Conservation (phyloP, 2,888 invertebrate genomes). For the Hypomecis atomaria region DNA sequence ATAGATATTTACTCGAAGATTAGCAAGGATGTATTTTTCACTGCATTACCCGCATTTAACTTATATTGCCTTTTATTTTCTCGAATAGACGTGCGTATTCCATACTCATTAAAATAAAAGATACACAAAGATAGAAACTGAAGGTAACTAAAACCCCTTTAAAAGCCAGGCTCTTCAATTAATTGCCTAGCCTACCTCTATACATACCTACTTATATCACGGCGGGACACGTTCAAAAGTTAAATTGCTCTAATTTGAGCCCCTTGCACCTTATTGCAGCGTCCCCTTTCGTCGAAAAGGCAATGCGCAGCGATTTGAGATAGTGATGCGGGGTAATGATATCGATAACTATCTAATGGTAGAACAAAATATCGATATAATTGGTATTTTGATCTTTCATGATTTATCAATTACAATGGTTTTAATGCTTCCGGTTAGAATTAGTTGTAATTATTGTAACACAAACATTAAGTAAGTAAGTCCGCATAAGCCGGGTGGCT, state of each 20-base stretch:
- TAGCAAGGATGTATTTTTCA: no score
- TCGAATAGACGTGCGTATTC: not conserved
- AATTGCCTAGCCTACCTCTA: conserved; percentile 24
- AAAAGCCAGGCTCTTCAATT: conserved; percentile 37
- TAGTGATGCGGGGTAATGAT: conserved; percentile 55
- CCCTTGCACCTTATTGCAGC: conserved; percentile 72
- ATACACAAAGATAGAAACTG: conserved; percentile 15
- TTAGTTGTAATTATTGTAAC: no score
- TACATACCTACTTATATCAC: conserved; percentile 33
- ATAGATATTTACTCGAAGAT: no score
- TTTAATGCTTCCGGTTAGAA: no score
- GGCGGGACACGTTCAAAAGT: conserved; percentile 71
- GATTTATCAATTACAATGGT: no score
- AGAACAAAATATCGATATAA: not conserved
- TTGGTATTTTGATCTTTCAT: no score
- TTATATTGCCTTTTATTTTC: not conserved
- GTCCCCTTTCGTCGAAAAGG: conserved; percentile 67
- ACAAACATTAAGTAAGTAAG: no score
- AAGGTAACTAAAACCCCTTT: conserved; percentile 27
- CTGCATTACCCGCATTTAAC: no score
- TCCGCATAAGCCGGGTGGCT: no score
- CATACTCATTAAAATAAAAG: not conserved
- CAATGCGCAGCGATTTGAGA: conserved; percentile 63
- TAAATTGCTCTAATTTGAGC: conserved; percentile 80
- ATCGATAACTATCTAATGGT: conserved; percentile 27